phyloP scores from a whole-genome alignment of 2,888 invertebrate species.

The Eilema sororculum region DNA sequence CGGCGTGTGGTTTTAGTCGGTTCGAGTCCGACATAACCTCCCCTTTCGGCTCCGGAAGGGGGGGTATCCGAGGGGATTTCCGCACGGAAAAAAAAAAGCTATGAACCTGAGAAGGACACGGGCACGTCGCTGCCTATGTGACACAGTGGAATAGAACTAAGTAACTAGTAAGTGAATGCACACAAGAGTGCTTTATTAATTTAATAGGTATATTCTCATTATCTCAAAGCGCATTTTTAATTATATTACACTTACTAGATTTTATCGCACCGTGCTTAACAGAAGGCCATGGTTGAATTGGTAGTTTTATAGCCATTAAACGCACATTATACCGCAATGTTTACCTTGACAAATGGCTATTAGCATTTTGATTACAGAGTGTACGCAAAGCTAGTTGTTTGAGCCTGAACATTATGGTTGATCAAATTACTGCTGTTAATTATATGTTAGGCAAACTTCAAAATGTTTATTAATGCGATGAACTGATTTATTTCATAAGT shows the following conservation, averaged over 20 bases:
- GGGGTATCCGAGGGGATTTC: too few relatives aligned
- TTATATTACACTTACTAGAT: not conserved
- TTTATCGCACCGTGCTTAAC: constrained; percentile 32
- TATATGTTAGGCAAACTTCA: not conserved
- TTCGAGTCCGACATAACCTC: too few relatives aligned
- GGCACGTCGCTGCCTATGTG: too few relatives aligned
- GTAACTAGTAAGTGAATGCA: too few relatives aligned
- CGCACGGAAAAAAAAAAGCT: too few relatives aligned
- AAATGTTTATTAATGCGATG: not conserved
- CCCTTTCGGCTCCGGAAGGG: too few relatives aligned
- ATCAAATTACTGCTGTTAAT: constrained; percentile 16
- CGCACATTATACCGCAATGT: constrained; percentile 45
- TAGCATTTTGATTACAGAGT: constrained; percentile 43
- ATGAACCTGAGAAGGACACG: too few relatives aligned
- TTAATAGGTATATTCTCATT: constrained; percentile 24
- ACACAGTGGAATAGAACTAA: too few relatives aligned
- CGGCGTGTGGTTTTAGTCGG: too few relatives aligned
- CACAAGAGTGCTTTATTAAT: not conserved
- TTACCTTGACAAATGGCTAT: constrained; percentile 50
- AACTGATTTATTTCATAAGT: not conserved
- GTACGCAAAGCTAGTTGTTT: constrained; percentile 14
- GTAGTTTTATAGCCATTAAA: constrained; percentile 54
- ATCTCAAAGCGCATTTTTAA: constrained; percentile 52
- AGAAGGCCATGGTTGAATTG: constrained; percentile 49
- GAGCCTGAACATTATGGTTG: constrained; percentile 16